Evolutionary conservation across 2,888 invertebrate genomes (phyloP).

Genomic region (Acholoe squamosa): DNA sequence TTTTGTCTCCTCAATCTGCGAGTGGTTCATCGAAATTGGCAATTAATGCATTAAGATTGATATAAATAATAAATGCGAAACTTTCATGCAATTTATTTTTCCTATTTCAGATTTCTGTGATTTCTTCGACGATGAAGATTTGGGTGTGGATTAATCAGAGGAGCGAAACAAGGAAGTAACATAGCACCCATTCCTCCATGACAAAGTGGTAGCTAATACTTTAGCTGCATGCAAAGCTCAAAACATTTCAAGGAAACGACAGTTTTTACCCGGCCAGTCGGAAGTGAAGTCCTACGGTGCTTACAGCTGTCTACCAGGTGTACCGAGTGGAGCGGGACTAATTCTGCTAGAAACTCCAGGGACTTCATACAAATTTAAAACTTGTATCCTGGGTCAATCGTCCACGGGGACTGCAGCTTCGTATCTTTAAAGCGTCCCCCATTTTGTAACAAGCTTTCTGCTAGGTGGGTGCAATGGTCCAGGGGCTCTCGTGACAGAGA

Average conservation of each 20-base stretch:
- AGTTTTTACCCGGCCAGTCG: neutral
- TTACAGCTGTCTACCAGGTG: slow-evolving; percentile 8
- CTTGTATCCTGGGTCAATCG: neutral
- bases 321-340: neutral
- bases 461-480: neutral
- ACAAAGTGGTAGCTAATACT: neutral
- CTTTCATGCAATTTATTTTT: neutral
- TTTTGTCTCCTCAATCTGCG: too few relatives aligned
- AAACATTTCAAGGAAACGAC: neutral
- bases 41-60: too few relatives aligned
- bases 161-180: neutral
- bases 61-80: too few relatives aligned
- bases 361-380: neutral
- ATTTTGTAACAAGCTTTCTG: neutral
- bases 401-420: neutral
- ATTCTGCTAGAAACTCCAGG: slow-evolving; percentile 10
- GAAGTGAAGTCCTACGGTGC: slow-evolving; percentile 29
- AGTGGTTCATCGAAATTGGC: too few relatives aligned
- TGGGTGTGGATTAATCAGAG: neutral
- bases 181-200: neutral
- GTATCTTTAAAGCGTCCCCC: neutral
- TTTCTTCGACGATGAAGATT: slow-evolving; percentile 36
- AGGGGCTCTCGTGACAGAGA: neutral
- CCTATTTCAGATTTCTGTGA: slow-evolving; percentile 43
- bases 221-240: slow-evolving; percentile 12